These are phyloP conservation scores for Drosophila santomea DNA, from an alignment of 1,140 invertebrate species.

Conservation along the genomic window DNA sequence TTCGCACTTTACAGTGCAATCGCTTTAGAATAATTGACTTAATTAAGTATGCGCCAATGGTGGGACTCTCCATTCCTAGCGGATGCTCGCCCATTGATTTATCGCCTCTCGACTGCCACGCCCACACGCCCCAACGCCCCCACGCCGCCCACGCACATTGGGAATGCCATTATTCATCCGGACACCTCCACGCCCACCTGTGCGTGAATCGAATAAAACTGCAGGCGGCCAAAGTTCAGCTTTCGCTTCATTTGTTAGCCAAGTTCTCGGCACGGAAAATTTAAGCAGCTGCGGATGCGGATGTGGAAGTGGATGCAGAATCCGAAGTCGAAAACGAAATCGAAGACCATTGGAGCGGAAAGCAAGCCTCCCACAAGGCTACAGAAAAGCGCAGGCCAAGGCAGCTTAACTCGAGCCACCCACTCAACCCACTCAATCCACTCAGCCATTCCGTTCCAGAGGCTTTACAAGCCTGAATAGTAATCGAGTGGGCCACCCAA, in stretches of 20 bases:
- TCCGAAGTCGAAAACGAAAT: constrained; percentile 10
- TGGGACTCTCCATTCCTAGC: constrained; percentile 1
- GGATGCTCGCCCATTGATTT: constrained; percentile 61
- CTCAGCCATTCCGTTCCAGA: neutral
- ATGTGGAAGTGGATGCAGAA: constrained; percentile 13
- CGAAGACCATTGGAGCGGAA: constrained; percentile 33
- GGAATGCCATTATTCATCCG: constrained; percentile 67
- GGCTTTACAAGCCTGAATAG: constrained; percentile 32
- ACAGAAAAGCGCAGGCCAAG: constrained; percentile 43
- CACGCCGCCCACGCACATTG: constrained; percentile 23
- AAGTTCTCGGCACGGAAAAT: constrained; percentile 49
- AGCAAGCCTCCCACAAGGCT: constrained; percentile 39
- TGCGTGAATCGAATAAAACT: constrained; percentile 63
- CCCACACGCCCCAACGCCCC: neutral
- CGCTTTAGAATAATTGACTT: constrained; percentile 76
- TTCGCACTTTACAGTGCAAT: constrained; percentile 64
- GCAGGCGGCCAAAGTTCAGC: constrained; percentile 60
- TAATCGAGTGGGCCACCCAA: constrained; percentile 21
- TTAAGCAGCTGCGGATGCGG: constrained; percentile 40
- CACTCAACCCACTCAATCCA: neutral
- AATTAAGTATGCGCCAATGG: constrained; percentile 64
- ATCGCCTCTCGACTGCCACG: constrained; percentile 33
- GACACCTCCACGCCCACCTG: constrained; percentile 40
- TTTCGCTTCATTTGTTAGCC: constrained; percentile 71
- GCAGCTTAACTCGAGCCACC: constrained; percentile 3